Conservation (phyloP, 2,888 invertebrate species). For the Drosophila buzzatii region DNA sequence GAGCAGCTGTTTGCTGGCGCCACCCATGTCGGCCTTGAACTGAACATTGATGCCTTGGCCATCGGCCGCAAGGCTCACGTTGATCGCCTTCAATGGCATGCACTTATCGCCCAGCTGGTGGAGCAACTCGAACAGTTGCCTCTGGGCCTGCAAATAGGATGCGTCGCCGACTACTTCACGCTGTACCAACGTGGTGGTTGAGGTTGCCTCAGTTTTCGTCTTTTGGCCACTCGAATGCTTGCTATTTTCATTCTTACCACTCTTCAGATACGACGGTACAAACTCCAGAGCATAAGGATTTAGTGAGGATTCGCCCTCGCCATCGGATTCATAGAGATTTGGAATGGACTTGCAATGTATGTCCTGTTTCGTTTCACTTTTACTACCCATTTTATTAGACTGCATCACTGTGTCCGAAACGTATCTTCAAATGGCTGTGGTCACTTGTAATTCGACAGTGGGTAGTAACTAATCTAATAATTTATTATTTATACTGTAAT, state of each 20-base stretch:
- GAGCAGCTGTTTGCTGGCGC: constrained; percentile 20
- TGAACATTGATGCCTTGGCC: constrained; percentile 52
- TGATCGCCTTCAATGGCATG: constrained; percentile 44
- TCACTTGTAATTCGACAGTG: constrained; percentile 5
- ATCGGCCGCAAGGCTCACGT: constrained; percentile 33
- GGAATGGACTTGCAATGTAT: constrained; percentile 20
- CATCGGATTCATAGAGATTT: constrained; percentile 3
- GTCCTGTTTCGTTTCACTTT: constrained; percentile 20
- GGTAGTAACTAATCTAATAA: constrained; percentile 33
- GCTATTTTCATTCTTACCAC: not conserved
- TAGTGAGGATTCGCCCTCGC: constrained; percentile 27
- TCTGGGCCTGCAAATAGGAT: constrained; percentile 39
- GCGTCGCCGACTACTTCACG: constrained; percentile 36
- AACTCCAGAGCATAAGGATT: constrained; percentile 50
- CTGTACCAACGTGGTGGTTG: constrained; percentile 41
- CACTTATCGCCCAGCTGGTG: constrained; percentile 48
- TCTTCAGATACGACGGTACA: constrained; percentile 39
- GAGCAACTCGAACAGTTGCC: constrained; percentile 44
- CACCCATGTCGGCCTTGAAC: constrained; percentile 26
- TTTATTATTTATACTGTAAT: constrained; percentile 27
- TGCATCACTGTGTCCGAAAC: constrained; percentile 17
- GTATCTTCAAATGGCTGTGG: constrained; percentile 4
- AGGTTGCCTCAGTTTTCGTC: constrained; percentile 39
- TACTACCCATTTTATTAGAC: constrained; percentile 20
- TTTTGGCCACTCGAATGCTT: not conserved